Evolutionary conservation across 92 coral and sea anemone genomes (phyloP).

Genomic region (Zoanthus sansibaricus): DNA sequence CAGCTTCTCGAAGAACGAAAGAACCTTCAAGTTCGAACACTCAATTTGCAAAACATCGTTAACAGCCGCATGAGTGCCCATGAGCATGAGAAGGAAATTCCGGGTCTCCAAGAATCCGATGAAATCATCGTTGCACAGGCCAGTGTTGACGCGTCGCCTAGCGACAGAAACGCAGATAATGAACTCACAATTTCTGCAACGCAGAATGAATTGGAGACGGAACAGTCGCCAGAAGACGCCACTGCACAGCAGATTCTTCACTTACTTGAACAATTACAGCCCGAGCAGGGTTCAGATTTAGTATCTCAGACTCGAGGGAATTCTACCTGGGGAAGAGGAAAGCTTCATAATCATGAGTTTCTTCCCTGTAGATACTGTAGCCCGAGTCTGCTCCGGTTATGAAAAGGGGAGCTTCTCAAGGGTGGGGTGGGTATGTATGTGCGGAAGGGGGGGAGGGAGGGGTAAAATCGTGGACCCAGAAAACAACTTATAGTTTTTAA

Average conservation of each 20-base stretch:
- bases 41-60: slow-evolving; percentile 72
- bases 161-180: slow-evolving; percentile 36
- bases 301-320: slow-evolving; percentile 77
- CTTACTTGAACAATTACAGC: slow-evolving; percentile 89
- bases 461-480: neutral
- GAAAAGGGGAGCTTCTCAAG: neutral
- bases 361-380: slow-evolving; percentile 81
- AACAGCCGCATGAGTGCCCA: slow-evolving; percentile 86
- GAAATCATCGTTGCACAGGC: slow-evolving; percentile 54
- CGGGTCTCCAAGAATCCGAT: slow-evolving; percentile 68
- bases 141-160: slow-evolving; percentile 46
- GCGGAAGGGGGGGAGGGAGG: neutral
- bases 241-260: slow-evolving; percentile 92
- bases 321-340: neutral
- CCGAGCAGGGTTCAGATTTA: slow-evolving; percentile 78
- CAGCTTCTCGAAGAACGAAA: slow-evolving; percentile 80
- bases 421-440: neutral
- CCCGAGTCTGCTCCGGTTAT: slow-evolving; percentile 48
- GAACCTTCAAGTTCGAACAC: slow-evolving; percentile 65
- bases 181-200: slow-evolving; percentile 38
- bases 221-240: slow-evolving; percentile 73
- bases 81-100: slow-evolving; percentile 75
- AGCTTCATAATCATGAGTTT: slow-evolving; percentile 56
- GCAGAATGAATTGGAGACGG: slow-evolving; percentile 38
- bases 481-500: neutral